Evolutionary conservation across 2,113 vertebrate genomes (phyloP).

Genomic region (Nycticorax nycticorax): DNA sequence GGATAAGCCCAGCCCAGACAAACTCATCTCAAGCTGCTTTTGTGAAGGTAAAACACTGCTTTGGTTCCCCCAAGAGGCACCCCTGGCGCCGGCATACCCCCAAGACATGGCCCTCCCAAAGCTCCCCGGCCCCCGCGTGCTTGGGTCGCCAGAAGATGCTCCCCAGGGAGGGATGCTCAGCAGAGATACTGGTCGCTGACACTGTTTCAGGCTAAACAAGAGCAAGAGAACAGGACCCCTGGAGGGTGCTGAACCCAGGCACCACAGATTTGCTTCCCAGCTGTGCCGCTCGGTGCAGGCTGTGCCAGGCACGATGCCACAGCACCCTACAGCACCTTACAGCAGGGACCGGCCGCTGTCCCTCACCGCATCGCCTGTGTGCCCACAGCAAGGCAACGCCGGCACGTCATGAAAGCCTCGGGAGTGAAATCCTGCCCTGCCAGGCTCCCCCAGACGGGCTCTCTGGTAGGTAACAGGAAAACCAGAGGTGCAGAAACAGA

Average conservation of each 20-base stretch:
- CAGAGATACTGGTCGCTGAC: accelerated
- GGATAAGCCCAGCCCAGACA: not conserved
- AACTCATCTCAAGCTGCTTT: not conserved
- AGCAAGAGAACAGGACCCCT: not conserved
- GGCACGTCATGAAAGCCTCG: accelerated
- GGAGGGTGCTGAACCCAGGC: not conserved
- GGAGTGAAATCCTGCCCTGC: not conserved
- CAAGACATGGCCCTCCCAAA: not conserved
- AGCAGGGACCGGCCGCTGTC: not conserved
- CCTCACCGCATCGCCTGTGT: accelerated
- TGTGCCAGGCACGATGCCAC: accelerated
- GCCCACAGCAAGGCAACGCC: not conserved
- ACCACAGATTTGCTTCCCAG: not conserved
- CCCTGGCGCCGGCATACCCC: not conserved
- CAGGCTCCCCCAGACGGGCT: not conserved
- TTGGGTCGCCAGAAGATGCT: not conserved
- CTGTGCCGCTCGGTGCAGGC: not conserved
- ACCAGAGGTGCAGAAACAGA: not conserved
- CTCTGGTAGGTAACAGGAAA: accelerated
- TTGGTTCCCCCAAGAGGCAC: not conserved
- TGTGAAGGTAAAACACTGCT: not conserved
- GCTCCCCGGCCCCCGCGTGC: accelerated
- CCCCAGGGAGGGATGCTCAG: not conserved
- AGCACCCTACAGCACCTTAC: not conserved
- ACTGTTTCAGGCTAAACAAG: not conserved